Evolutionary conservation across 2,113 vertebrate genomes (phyloP).

Genomic region (Percopsis transmontana): DNA sequence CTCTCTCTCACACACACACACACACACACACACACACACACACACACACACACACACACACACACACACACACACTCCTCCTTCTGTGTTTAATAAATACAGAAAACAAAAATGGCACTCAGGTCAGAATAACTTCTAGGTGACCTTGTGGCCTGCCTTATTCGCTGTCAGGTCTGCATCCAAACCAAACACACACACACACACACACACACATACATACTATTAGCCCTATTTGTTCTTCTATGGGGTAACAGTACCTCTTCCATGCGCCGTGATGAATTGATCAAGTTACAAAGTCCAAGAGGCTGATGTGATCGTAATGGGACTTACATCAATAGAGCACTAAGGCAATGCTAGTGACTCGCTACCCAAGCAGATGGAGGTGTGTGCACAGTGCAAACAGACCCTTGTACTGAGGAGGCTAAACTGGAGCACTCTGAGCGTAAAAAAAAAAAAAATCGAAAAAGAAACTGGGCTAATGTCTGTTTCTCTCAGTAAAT

Average conservation of each 20-base stretch:
- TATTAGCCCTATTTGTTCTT: neutral
- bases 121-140: conserved; percentile 86
- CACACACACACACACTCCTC: conserved; percentile 36
- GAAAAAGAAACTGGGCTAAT: conserved; percentile 58
- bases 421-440: conserved; percentile 46
- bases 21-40: conserved; percentile 9
- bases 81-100: conserved; percentile 81
- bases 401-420: conserved; percentile 71
- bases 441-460: conserved; percentile 6
- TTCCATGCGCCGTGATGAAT: conserved; percentile 10
- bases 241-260: neutral
- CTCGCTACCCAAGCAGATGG: conserved; percentile 45
- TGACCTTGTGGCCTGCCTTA: conserved; percentile 82
- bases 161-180: conserved; percentile 65
- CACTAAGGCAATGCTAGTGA: conserved; percentile 55
- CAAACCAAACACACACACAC: conserved; percentile 22
- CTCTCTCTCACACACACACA: no score
- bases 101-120: conserved; percentile 73
- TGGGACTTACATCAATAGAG: conserved; percentile 50
- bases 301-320: conserved; percentile 52
- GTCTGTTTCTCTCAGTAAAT: conserved; percentile 71
- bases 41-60: conserved; percentile 1
- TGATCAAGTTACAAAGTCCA: conserved; percentile 53
- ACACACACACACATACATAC: conserved; percentile 17
- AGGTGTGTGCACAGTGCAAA: conserved; percentile 69